A percentile compares a stretch with the other conserved stretches of the same genome.
Evolutionary conservation across 2,113 vertebrate species (phyloP).

Genomic region (Myiagra hebetior): DNA sequence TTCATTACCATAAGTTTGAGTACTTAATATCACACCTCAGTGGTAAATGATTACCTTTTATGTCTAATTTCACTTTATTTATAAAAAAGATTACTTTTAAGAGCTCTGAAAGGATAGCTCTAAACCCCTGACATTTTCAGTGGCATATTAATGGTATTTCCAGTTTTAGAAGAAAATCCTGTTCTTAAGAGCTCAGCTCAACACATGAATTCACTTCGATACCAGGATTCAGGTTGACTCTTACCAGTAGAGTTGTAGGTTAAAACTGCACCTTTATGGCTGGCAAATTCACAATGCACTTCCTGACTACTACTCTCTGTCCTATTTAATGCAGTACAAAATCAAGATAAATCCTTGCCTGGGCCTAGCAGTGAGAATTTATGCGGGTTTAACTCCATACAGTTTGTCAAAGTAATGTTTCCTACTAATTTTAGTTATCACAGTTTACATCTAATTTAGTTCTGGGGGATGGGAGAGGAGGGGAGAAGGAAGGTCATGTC

Average conservation of each 20-base stretch:
- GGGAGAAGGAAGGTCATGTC: background rate
- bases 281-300: background rate
- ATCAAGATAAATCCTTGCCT: background rate
- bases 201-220: background rate
- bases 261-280: background rate
- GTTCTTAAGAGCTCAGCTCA: background rate
- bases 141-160: background rate
- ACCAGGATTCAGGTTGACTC: background rate
- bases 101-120: background rate
- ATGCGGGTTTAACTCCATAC: background rate
- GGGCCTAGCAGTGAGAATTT: background rate
- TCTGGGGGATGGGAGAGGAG: background rate
- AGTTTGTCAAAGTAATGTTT: background rate
- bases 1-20: background rate
- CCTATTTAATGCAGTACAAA: background rate
- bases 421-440: background rate
- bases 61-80: constrained; percentile 29
- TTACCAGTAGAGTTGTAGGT: background rate
- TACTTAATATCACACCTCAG: constrained; percentile 28
- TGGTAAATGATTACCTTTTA: background rate
- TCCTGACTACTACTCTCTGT: background rate
- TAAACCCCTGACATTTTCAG: constrained; percentile 7
- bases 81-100: constrained; percentile 9
- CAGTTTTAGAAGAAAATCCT: background rate
- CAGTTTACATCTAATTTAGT: background rate